These are phyloP conservation scores for Epinotia ramella DNA, from an alignment of 2,888 invertebrate genomes.

Conservation along the genomic window DNA sequence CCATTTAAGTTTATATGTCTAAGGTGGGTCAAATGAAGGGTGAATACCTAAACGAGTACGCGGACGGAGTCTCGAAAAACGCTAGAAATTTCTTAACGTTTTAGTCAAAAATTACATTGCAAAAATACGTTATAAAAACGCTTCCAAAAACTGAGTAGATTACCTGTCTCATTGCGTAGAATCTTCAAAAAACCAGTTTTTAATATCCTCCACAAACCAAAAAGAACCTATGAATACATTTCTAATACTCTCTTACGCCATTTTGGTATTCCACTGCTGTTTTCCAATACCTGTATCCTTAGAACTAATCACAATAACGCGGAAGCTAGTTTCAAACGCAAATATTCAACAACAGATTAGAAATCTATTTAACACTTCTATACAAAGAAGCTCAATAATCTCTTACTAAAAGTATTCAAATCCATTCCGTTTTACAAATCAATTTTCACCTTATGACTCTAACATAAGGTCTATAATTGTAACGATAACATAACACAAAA, in stretches of 20 bases:
- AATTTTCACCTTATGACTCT: not conserved
- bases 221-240: not conserved
- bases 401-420: not conserved
- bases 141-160: no score
- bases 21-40: no score
- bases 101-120: no score
- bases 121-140: no score
- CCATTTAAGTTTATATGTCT: no score
- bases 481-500: not conserved
- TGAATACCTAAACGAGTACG: no score
- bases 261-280: not conserved
- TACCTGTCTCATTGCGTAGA: not conserved
- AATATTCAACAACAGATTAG: slow-evolving; percentile 11
- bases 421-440: not conserved
- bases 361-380: slow-evolving; percentile 18
- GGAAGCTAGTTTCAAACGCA: not conserved
- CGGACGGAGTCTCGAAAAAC: no score
- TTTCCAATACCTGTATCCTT: not conserved
- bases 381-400: not conserved
- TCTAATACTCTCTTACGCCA: not conserved
- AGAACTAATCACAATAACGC: not conserved
- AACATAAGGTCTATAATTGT: not conserved
- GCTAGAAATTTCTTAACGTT: no score
- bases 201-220: not conserved
- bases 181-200: not conserved